A percentile compares a stretch with the other conserved stretches of the same genome.
phyloP scores from a whole-genome alignment of 2,888 invertebrate species.

The Rhagium mordax region DNA sequence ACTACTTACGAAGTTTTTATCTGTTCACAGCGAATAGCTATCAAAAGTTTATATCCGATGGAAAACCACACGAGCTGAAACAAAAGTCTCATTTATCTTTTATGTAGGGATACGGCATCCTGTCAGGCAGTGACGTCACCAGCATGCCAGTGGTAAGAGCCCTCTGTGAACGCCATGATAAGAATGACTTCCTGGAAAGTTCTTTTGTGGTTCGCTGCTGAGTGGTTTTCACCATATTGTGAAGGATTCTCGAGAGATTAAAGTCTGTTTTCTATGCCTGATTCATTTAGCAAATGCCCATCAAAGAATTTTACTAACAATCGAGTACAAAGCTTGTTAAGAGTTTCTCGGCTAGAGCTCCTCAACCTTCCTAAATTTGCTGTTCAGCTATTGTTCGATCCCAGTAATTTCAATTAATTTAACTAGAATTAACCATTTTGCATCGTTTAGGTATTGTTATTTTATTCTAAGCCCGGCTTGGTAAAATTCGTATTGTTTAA shows the following conservation, averaged over 20 bases:
- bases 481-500: neutral
- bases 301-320: conserved; percentile 46
- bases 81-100: conserved; percentile 58
- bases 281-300: conserved; percentile 47
- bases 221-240: conserved; percentile 61
- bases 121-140: conserved; percentile 52
- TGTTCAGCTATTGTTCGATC: conserved; percentile 26
- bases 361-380: conserved; percentile 16
- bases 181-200: conserved; percentile 62
- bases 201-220: conserved; percentile 57
- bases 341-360: conserved; percentile 4
- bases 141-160: conserved; percentile 44
- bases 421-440: conserved; percentile 2
- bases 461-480: neutral
- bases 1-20: conserved; percentile 9
- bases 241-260: conserved; percentile 61
- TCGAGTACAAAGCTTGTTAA: conserved; percentile 34
- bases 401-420: conserved; percentile 17
- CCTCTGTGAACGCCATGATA: conserved; percentile 58
- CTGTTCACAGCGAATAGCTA: neutral
- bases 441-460: neutral
- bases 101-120: conserved; percentile 53
- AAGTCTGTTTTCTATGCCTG: conserved; percentile 48
- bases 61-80: conserved; percentile 44
- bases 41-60: conserved; percentile 21